Percentiles rank a stretch among this genome's conserved stretches.
phyloP scores from a whole-genome alignment of 64 coral and sea anemone species.

The Montipora cactus region DNA sequence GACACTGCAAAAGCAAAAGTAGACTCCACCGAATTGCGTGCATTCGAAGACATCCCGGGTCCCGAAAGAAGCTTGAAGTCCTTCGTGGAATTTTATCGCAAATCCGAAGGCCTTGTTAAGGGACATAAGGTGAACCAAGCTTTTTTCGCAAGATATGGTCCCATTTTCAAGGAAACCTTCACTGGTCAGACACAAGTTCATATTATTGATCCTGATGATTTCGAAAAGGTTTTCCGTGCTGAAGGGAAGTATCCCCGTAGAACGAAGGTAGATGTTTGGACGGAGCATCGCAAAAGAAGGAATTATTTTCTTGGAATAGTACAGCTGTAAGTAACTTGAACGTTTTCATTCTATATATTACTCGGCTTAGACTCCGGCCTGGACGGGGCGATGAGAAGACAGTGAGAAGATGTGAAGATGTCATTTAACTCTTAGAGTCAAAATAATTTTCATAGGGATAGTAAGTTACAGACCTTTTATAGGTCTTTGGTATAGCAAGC shows the following conservation, averaged over 20 bases:
- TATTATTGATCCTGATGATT: constrained; percentile 27
- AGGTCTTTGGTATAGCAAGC: no score
- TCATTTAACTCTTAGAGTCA: no score
- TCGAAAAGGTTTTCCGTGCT: constrained; percentile 42
- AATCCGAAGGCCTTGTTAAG: constrained; percentile 17
- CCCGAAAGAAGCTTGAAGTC: not conserved
- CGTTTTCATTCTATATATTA: no score
- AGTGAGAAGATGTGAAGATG: no score
- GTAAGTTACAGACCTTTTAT: no score
- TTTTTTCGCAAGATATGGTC: constrained; percentile 36
- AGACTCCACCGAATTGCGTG: not conserved
- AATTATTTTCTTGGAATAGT: not conserved
- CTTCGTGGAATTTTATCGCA: not conserved
- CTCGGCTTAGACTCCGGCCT: no score
- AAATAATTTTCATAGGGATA: no score
- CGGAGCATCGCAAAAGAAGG: not conserved
- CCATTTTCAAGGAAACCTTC: constrained; percentile 43
- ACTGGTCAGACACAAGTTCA: constrained; percentile 13
- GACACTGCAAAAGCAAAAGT: not conserved
- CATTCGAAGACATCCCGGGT: constrained; percentile 62
- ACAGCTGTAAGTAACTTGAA: constrained; percentile 7
- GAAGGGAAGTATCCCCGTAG: constrained; percentile 64
- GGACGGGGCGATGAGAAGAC: no score
- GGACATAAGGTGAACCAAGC: not conserved
- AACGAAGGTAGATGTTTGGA: not conserved